Base-by-base conservation (phyloP, 2,888 invertebrate species). In the Clistopyga incitator region DNA sequence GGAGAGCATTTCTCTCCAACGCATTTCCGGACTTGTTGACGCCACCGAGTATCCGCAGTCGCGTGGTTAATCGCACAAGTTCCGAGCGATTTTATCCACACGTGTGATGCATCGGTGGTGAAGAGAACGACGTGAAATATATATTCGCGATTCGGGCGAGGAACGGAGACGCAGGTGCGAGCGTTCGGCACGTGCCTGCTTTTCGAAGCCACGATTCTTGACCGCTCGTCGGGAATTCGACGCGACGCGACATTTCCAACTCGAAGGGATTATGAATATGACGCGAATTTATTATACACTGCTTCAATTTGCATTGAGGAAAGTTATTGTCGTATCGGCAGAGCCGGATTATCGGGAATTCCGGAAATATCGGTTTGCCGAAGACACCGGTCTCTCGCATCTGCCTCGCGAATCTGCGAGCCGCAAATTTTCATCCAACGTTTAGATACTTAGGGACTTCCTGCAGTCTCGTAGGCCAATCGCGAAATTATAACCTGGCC, bases 401-500 rank as follows among this genome's bases (percentile, higher is more conserved):
- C 72, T 72, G 72, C 59, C 72, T 6, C 11, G 20, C 50, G 64
- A 75, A 75, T 75, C 75, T 75, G 64, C 50, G 61, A 75, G 50
- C 6, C 50, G 64, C 50, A 64, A 64, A 47, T 67, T 18, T 67
- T 6, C 1, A 65, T 6, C 23, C 15, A 34, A 34, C 1, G 4
- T 29, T 3, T 29, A 61, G 6, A 61, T n/a, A 10, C 3, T 8
- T 25, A n/a, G 25, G 38, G 2, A 18, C 42, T 56, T 59, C 29
- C 75, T 82, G 45, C 52, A 47, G 59, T 72, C 70, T 78, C 78
- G 70, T 78, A 56, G 76, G 47, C 59, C 65, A 82, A 80, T 47
- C 61, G 68, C 76, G 71, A 84, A 88, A 87, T 88, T 86, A 84
- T 79, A 74, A 70, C 80, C 81, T 65, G 68, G 78, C 42, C 81